phyloP scores from a whole-genome alignment of 2,797 vertebrate species.

The Macrochelys suwanniensis region DNA sequence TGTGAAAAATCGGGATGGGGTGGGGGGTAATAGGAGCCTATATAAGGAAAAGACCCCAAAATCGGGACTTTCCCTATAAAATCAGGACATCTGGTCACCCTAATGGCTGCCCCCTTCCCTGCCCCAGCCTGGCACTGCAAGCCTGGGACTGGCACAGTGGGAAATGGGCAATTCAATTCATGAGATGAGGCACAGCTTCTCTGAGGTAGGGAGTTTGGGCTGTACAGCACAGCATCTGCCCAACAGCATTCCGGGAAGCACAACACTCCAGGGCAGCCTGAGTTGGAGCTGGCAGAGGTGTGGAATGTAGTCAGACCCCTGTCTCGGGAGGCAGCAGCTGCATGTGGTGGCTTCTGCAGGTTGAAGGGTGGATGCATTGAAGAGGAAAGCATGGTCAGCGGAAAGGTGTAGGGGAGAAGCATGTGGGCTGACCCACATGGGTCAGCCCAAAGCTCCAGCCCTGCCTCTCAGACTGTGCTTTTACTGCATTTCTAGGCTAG shows the following conservation, averaged over 20 bases:
- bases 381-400: background rate
- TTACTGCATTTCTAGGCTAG: background rate
- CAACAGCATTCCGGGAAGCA: background rate
- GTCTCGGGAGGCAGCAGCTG: background rate
- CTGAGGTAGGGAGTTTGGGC: background rate
- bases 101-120: background rate
- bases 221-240: background rate
- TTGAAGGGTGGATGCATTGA: no score
- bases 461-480: background rate
- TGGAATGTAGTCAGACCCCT: background rate
- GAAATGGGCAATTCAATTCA: background rate
- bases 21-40: no score
- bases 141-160: background rate
- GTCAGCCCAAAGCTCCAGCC: background rate
- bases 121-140: background rate
- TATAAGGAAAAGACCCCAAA: no score
- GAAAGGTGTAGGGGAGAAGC: background rate
- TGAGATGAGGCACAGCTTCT: background rate
- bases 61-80: no score
- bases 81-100: no score
- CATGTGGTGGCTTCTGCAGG: background rate
- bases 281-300: background rate
- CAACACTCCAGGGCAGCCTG: background rate
- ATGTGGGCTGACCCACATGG: no score
- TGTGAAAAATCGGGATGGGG: no score